Percentiles rank a stretch among this genome's conserved stretches.
These are phyloP conservation scores for Hoplostethus atlanticus DNA, from an alignment of 2,797 vertebrate species.

Conservation along the genomic window DNA sequence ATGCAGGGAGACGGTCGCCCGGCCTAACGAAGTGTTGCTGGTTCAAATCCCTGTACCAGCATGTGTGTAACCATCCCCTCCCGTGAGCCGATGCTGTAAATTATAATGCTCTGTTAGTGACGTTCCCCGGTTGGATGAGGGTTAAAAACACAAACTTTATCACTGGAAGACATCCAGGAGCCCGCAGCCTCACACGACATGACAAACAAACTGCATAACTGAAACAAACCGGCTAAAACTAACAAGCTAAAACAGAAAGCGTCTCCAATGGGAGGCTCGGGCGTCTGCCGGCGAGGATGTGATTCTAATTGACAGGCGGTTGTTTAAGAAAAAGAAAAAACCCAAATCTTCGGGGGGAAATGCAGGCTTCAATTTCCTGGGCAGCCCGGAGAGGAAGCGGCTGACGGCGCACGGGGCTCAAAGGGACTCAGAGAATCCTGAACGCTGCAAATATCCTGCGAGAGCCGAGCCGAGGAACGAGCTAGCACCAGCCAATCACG, in stretches of 20 bases:
- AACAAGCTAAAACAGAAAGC: conserved; percentile 18
- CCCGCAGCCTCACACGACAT: neutral
- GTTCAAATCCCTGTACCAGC: no score
- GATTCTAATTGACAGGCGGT: conserved; percentile 25
- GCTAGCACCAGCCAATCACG: conserved; percentile 46
- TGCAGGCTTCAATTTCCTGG: conserved; percentile 27
- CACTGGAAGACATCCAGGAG: conserved; percentile 11
- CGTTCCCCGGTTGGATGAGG: no score
- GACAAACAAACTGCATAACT: neutral
- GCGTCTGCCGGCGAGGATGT: neutral
- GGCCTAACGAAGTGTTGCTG: no score
- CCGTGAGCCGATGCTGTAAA: no score
- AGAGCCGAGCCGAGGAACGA: conserved; percentile 38
- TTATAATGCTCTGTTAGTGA: no score
- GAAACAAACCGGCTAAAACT: conserved; percentile 13
- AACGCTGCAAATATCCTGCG: conserved; percentile 42
- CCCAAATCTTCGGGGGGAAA: neutral
- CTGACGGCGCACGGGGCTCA: conserved; percentile 18
- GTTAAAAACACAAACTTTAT: no score
- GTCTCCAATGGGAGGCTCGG: neutral
- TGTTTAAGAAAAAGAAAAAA: conserved; percentile 23
- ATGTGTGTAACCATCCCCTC: no score
- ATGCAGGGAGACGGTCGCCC: no score
- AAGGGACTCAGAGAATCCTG: conserved; percentile 31
- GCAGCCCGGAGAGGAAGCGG: conserved; percentile 16